These are phyloP conservation scores for Gnatocerus cornutus DNA, from an alignment of 2,888 invertebrate genomes.

Conservation along the genomic window DNA sequence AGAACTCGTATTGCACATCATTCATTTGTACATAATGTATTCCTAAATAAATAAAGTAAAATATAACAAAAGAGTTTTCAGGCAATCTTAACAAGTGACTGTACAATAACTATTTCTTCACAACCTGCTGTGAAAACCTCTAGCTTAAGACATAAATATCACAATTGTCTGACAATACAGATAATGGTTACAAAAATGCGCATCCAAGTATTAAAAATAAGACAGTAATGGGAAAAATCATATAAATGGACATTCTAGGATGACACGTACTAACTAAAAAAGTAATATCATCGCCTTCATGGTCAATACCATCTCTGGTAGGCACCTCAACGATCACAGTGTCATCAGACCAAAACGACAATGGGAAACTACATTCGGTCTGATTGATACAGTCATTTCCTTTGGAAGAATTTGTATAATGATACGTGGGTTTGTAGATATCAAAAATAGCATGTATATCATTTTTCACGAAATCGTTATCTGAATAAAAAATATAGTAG, in stretches of 20 bases:
- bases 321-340: slow-evolving; percentile 90
- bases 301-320: slow-evolving; percentile 85
- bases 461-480: slow-evolving; percentile 86
- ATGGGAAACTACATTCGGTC: slow-evolving; percentile 84
- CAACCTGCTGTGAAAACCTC: slow-evolving; percentile 17
- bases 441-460: slow-evolving; percentile 89
- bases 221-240: slow-evolving; percentile 85
- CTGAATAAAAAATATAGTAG: slow-evolving; percentile 92
- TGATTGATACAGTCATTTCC: slow-evolving; percentile 83
- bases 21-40: no score
- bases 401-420: slow-evolving; percentile 80
- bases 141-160: slow-evolving; percentile 28
- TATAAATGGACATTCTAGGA: slow-evolving; percentile 85
- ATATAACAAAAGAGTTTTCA: no score
- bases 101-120: neutral
- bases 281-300: slow-evolving; percentile 82
- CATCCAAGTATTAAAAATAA: slow-evolving; percentile 84
- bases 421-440: slow-evolving; percentile 88
- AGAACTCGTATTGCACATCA: no score
- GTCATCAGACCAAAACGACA: slow-evolving; percentile 83
- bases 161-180: slow-evolving; percentile 29
- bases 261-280: slow-evolving; percentile 84
- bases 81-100: neutral
- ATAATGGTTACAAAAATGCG: slow-evolving; percentile 82
- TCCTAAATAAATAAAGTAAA: no score